These are phyloP conservation scores for Gymnobelideus leadbeateri DNA, from an alignment of 2,113 vertebrate species.

Conservation along the genomic window DNA sequence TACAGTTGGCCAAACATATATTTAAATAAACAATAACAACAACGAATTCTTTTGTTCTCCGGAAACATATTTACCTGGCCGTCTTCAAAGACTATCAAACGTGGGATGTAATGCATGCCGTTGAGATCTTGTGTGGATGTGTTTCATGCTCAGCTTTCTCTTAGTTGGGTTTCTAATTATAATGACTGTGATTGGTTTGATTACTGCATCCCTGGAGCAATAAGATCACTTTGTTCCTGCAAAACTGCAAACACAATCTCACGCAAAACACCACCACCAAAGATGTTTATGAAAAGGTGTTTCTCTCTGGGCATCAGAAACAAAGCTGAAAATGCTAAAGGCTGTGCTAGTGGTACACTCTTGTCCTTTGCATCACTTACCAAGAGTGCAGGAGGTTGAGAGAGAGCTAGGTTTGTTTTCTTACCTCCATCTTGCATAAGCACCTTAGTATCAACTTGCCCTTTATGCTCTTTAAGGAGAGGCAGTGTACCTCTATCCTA, in stretches of 20 bases:
- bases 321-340: slow-evolving; percentile 43
- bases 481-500: slow-evolving; percentile 61
- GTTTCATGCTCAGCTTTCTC: slow-evolving; percentile 62
- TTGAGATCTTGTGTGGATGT: slow-evolving; percentile 60
- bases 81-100: slow-evolving; percentile 49
- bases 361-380: neutral
- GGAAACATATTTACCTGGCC: slow-evolving; percentile 21
- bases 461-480: neutral
- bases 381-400: neutral
- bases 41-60: slow-evolving; percentile 1
- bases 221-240: slow-evolving; percentile 57
- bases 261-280: neutral
- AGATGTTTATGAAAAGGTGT: slow-evolving; percentile 46
- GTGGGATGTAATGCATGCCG: slow-evolving; percentile 59
- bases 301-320: slow-evolving; percentile 58
- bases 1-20: slow-evolving; percentile 19
- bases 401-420: neutral
- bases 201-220: slow-evolving; percentile 69
- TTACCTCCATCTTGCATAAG: neutral
- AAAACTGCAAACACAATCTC: neutral
- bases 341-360: slow-evolving; percentile 9
- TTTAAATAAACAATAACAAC: slow-evolving; percentile 28
- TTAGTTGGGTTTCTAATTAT: slow-evolving; percentile 73
- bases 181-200: slow-evolving; percentile 74
- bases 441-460: neutral